Evolutionary conservation across 2,113 vertebrate species (phyloP).

Genomic region (Hyperopisus bebe): DNA sequence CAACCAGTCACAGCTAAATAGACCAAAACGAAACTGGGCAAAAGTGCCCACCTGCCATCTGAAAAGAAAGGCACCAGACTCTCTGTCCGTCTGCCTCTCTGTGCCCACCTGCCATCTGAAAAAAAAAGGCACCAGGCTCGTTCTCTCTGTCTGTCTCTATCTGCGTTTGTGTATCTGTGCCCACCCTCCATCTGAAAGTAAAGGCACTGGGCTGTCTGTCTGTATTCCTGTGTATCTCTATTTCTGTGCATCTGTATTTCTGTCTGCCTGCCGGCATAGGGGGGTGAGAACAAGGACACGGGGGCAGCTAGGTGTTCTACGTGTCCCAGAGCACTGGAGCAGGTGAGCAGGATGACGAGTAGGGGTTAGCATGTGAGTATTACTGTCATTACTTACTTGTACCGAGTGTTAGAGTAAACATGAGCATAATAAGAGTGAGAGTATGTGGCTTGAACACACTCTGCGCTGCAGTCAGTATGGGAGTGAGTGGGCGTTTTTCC

Average conservation of each 20-base stretch:
- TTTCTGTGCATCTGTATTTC: no score
- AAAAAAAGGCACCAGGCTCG: no score
- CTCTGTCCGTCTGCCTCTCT: background rate
- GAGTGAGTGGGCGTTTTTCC: background rate
- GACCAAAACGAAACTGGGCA: background rate
- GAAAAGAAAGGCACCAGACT: background rate
- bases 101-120: no score
- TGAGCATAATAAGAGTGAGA: background rate
- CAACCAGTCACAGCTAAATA: background rate
- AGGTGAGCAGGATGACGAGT: background rate
- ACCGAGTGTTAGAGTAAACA: background rate
- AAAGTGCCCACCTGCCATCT: background rate
- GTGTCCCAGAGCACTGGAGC: background rate
- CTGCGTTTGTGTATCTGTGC: background rate
- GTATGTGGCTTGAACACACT: background rate
- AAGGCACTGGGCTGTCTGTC: no score
- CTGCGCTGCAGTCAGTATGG: background rate
- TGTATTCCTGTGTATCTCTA: no score
- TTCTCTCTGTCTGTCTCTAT: accelerated
- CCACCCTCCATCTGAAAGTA: background rate
- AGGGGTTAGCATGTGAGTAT: background rate
- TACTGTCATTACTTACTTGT: no score
- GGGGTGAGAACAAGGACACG: no score
- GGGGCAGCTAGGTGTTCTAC: background rate
- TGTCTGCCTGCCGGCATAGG: no score